Conservation (phyloP, 1,140 invertebrate species). For the Drosophila pseudoobscura region DNA sequence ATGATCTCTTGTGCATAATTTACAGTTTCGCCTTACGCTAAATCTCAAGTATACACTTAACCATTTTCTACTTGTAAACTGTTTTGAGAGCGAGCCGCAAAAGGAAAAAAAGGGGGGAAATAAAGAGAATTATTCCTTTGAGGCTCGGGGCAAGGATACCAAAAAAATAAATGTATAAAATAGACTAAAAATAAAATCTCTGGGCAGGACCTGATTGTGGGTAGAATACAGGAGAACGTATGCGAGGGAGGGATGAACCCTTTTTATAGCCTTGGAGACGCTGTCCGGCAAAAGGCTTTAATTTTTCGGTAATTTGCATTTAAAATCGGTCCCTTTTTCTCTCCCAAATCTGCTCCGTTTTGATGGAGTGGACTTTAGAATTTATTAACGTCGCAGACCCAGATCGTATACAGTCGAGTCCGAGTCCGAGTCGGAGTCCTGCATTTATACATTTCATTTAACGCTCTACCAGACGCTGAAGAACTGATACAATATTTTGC, state of each 20-base stretch:
- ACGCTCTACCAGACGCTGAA: conserved; percentile 65
- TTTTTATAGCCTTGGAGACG: conserved; percentile 39
- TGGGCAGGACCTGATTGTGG: conserved; percentile 38
- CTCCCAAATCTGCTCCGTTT: conserved; percentile 16
- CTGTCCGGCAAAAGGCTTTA: conserved; percentile 46
- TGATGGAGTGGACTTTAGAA: conserved; percentile 73
- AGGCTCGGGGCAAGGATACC: conserved; percentile 31
- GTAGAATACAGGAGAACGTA: neutral
- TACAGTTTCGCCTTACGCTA: conserved; percentile 74
- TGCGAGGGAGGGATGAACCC: conserved; percentile 48
- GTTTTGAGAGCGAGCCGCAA: conserved; percentile 64
- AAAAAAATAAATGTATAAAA: conserved; percentile 41
- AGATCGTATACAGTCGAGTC: neutral
- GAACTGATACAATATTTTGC: conserved; percentile 81
- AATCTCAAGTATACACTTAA: conserved; percentile 80
- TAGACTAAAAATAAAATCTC: conserved; percentile 67
- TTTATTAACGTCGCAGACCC: conserved; percentile 62
- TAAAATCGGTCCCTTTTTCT: conserved; percentile 53
- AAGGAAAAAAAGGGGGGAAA: conserved; percentile 28
- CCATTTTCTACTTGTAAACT: conserved; percentile 79
- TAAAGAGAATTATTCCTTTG: conserved; percentile 74
- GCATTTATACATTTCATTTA: conserved; percentile 76
- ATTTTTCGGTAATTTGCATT: conserved; percentile 80
- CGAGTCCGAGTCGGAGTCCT: conserved; percentile 24
- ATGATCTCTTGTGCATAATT: conserved; percentile 82